These are phyloP conservation scores for Dicrostonyx torquatus DNA, from an alignment of 2,797 vertebrate species.

Conservation along the genomic window DNA sequence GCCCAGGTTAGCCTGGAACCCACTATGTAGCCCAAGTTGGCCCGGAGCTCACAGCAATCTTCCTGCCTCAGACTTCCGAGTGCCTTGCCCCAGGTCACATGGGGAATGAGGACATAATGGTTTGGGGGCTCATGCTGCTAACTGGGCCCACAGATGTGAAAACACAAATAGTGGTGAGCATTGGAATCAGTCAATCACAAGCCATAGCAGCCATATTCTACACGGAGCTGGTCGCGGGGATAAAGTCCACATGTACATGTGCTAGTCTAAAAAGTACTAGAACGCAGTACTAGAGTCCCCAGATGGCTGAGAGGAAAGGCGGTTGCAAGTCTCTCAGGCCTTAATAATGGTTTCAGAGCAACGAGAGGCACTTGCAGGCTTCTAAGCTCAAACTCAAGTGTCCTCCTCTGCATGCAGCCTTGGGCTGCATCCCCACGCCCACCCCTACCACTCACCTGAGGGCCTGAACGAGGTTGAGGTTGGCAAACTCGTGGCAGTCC, in stretches of 20 bases:
- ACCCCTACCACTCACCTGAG: conserved; percentile 89
- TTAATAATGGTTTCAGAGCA: not conserved
- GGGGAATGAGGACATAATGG: not conserved
- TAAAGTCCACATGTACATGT: too few species aligned
- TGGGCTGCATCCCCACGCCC: not conserved
- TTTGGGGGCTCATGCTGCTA: not conserved
- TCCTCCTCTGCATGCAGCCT: not conserved
- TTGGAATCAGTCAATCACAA: not conserved
- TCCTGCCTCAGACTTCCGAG: not conserved
- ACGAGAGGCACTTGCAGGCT: not conserved
- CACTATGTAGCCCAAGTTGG: not conserved
- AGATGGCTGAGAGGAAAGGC: not conserved
- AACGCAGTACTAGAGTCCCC: not conserved
- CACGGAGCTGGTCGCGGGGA: not conserved
- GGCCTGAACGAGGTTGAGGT: conserved; percentile 96
- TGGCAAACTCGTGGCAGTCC: conserved; percentile 94
- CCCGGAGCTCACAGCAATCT: not conserved
- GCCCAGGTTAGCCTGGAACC: not conserved
- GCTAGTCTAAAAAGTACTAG: not conserved
- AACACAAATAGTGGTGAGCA: not conserved
- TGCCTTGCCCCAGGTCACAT: not conserved
- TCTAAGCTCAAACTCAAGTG: not conserved
- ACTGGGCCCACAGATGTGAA: not conserved
- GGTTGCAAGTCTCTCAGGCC: not conserved
- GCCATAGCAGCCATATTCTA: not conserved